Conservation (phyloP, 2,888 invertebrate genomes). For the Hemithea aestivaria region DNA sequence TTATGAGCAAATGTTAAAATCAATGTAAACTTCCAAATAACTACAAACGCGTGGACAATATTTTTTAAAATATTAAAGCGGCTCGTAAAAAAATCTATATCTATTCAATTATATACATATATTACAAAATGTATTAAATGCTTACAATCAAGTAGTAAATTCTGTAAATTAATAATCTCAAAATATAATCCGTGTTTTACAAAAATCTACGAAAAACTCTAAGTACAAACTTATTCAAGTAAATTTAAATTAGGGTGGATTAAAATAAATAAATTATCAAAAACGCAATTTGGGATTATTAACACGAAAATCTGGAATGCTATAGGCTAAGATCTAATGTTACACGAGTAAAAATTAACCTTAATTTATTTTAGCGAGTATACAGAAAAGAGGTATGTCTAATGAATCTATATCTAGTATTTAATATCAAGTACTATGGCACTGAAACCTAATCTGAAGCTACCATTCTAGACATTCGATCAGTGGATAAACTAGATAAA, state of each 20-base stretch:
- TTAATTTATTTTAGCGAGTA: conserved; percentile 23
- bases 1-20: too few species aligned
- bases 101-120: conserved; percentile 67
- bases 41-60: conserved; percentile 12
- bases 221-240: conserved; percentile 17
- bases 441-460: conserved; percentile 30
- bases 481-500: too few species aligned
- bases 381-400: conserved; percentile 19
- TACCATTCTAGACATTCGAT: conserved; percentile 13
- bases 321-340: too few species aligned
- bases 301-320: too few species aligned
- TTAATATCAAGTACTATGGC: conserved; percentile 54
- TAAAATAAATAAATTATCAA: too few species aligned
- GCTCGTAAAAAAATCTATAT: conserved; percentile 59
- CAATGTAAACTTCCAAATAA: background rate
- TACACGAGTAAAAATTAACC: too few species aligned
- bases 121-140: conserved; percentile 45
- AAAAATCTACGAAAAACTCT: conserved; percentile 11
- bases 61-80: conserved; percentile 38
- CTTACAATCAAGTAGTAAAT: conserved; percentile 10
- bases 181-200: conserved; percentile 5
- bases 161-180: conserved; percentile 20
- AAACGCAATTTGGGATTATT: too few species aligned
- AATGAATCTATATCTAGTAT: conserved; percentile 33
- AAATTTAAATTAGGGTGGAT: conserved; percentile 18